Evolutionary conservation across 2,797 vertebrate species (phyloP).

Genomic region (Miichthys miiuy): DNA sequence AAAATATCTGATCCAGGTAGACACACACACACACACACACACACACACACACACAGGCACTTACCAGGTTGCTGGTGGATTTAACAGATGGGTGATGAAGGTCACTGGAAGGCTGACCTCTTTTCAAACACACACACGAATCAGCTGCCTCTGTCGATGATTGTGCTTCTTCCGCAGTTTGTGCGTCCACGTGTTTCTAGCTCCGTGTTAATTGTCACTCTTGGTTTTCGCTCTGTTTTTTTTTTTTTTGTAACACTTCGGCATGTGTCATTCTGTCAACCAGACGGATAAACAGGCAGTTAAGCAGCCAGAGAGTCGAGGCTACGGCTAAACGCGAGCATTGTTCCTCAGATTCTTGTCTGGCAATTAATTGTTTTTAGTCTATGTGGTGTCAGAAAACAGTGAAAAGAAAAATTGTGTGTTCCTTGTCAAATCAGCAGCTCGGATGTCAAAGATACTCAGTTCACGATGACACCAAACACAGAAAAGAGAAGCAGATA

Average conservation of each 20-base stretch:
- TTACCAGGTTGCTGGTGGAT: constrained; percentile 34
- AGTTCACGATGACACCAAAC: not conserved
- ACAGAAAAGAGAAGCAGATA: not conserved
- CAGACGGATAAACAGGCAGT: constrained; percentile 42
- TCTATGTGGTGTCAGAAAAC: not conserved
- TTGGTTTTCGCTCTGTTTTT: not conserved
- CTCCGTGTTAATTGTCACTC: constrained; percentile 8
- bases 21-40: not conserved
- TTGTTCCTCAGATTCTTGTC: not conserved
- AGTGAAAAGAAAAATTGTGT: not conserved
- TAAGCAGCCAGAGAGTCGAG: constrained; percentile 11
- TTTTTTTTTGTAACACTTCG: constrained; percentile 35
- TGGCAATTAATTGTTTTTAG: not conserved
- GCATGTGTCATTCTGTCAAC: constrained; percentile 29
- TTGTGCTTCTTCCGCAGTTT: not conserved
- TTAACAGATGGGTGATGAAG: constrained; percentile 67
- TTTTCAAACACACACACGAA: constrained; percentile 1
- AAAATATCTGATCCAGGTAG: constrained; percentile 3
- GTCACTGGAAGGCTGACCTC: constrained; percentile 58
- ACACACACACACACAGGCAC: not conserved
- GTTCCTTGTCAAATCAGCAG: not conserved
- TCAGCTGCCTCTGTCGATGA: not conserved
- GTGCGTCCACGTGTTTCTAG: not conserved
- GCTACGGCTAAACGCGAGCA: not conserved
- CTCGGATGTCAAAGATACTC: too few species aligned